phyloP scores from a whole-genome alignment of 2,797 vertebrate genomes.

The Avahi laniger region DNA sequence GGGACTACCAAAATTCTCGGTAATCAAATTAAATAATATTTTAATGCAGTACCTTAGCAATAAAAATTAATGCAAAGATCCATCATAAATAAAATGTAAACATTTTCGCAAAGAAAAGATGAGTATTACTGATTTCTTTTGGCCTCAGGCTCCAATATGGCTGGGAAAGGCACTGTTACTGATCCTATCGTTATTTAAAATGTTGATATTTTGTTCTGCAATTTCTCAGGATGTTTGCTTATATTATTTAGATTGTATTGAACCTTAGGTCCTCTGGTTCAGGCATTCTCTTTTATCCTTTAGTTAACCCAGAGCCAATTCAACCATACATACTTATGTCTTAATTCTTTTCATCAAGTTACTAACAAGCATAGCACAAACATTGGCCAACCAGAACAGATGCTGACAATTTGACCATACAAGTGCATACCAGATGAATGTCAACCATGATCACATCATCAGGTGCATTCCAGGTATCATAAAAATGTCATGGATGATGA shows the following conservation, averaged over 20 bases:
- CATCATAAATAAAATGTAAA: background rate
- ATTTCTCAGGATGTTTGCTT: background rate
- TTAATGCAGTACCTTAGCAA: background rate
- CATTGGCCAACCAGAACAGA: background rate
- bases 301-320: background rate
- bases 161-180: background rate
- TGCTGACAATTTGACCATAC: background rate
- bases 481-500: constrained; percentile 26
- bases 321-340: background rate
- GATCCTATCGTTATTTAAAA: constrained; percentile 9
- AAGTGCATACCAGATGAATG: background rate
- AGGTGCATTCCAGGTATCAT: background rate
- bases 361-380: constrained; percentile 1
- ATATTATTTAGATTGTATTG: constrained; percentile 16
- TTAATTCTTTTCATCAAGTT: constrained; percentile 35
- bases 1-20: background rate
- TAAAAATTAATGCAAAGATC: background rate
- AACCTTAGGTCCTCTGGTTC: background rate
- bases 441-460: background rate
- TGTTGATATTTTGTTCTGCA: background rate
- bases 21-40: constrained; percentile 30
- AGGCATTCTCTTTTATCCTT: background rate
- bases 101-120: background rate
- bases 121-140: background rate
- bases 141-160: background rate